phyloP scores from a whole-genome alignment of 1,140 invertebrate genomes.

The Drosophila arizonae region DNA sequence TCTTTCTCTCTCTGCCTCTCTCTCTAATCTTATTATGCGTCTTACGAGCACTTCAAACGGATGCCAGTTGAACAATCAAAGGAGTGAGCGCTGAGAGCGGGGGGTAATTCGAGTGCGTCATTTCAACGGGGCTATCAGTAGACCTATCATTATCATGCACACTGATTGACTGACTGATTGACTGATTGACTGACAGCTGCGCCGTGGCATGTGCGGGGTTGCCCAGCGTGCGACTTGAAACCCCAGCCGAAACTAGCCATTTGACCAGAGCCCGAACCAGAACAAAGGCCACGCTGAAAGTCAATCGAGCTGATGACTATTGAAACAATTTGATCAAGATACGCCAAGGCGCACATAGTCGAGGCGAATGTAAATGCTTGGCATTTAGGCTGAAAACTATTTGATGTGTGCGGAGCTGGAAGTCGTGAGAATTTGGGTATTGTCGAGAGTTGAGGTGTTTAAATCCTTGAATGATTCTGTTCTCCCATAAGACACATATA shows the following conservation, averaged over 20 bases:
- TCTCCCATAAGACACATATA: too few species aligned
- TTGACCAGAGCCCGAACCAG: background rate
- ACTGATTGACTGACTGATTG: slow-evolving; percentile 37
- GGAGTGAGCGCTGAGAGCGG: background rate
- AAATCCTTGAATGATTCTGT: too few species aligned
- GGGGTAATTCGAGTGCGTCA: slow-evolving; percentile 28
- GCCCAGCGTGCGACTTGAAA: background rate
- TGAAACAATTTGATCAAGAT: background rate
- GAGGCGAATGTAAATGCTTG: too few species aligned
- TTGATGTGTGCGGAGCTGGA: too few species aligned
- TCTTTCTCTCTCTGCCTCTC: slow-evolving; percentile 14
- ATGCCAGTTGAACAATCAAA: slow-evolving; percentile 39
- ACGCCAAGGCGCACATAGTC: too few species aligned
- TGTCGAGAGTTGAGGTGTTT: too few species aligned
- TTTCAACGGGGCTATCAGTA: slow-evolving; percentile 22
- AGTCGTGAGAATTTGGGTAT: too few species aligned
- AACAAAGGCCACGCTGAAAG: background rate
- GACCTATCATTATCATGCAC: slow-evolving; percentile 41
- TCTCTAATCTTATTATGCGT: slow-evolving; percentile 67
- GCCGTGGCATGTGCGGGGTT: background rate
- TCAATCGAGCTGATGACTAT: background rate
- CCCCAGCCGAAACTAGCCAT: background rate
- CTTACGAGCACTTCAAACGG: slow-evolving; percentile 60
- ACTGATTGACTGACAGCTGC: slow-evolving; percentile 44
- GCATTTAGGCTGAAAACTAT: too few species aligned